phyloP scores from a whole-genome alignment of 2,797 vertebrate genomes.

The Poecilia gillii region DNA sequence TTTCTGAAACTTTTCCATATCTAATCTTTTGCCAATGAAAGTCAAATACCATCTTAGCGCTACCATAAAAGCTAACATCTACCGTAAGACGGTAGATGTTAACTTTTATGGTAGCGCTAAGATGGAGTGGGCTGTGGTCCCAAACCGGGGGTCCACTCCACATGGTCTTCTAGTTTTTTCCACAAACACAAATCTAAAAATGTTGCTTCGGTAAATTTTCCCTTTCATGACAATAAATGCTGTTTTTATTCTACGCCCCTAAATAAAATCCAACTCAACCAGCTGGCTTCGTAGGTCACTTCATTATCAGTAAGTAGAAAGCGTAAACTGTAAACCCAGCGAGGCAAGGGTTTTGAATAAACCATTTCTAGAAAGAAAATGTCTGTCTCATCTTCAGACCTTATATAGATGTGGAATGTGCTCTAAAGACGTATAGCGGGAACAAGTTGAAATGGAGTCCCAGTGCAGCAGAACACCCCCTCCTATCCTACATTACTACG shows the following conservation, averaged over 20 bases:
- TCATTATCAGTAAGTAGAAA: background rate
- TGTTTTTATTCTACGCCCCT: background rate
- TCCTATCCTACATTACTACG: conserved; percentile 29
- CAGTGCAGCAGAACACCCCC: conserved; percentile 34
- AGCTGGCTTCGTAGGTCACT: background rate
- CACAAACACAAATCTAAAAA: background rate
- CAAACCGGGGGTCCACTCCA: background rate
- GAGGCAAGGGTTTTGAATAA: background rate
- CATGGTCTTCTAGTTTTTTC: background rate
- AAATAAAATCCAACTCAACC: background rate
- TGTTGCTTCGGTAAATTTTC: background rate
- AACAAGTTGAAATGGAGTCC: conserved; percentile 43
- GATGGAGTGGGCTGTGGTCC: background rate
- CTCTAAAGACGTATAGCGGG: conserved; percentile 31
- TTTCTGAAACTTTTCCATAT: background rate
- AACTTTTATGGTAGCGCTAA: background rate
- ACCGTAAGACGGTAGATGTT: background rate
- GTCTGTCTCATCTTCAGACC: background rate
- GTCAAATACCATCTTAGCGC: background rate
- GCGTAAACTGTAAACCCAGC: background rate
- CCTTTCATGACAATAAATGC: too few species aligned
- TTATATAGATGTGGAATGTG: conserved; percentile 12
- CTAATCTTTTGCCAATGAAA: background rate
- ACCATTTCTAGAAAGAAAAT: background rate
- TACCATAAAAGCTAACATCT: background rate